Evolutionary conservation across 2,888 invertebrate species (phyloP), one percentile per base, ranked within the genome.

Genomic region (Nomada hirtipes): DNA sequence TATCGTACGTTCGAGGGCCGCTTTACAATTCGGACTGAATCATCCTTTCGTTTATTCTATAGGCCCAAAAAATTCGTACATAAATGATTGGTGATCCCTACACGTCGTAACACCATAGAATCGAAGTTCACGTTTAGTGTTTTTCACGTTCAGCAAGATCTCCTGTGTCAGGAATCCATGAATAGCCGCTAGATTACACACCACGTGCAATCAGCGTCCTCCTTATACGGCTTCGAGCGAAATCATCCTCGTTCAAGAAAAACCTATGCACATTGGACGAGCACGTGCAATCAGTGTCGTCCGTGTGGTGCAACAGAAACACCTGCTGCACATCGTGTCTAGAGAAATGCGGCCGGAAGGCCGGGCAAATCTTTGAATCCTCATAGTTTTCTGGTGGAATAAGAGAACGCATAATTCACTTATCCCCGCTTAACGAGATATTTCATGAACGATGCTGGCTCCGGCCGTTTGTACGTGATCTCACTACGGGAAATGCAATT

Each of bases 121-220:
- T 47, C 15, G 3, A 47, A 15, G 15, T 47, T 47, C 15, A 26
- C 20, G 20, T 7, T 7, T 29, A 29, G 36, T 7, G 55, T 67
- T 68, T 67, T 36, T 20, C n/a, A 13, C 65, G 59, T 47, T 29
- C 44, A 47, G 42, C 13, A 20, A 26, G 29, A 36, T 55, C 55
- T 36, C 42, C 26, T 42, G 50, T 44, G 68, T 57, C 55, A 36
- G 20, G 36, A 29, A 36, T 50, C 23, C 63, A 57, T 50, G 63
- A 50, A 50, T 50, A 68, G 61, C n/a, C 55, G 65, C 18, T 67
- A 60, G 67, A 67, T 78, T 55, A 55, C 74, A 63, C n/a, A 26
- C 63, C 50, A 61, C 52, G 52, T 61, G 73, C 23, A 77, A 29
- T 53, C 52, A 67, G 52, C 13, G 60, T 26, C 53, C 47, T 61